These are phyloP conservation scores for Agrotis clavis DNA, from an alignment of 2,888 invertebrate species.

Conservation along the genomic window DNA sequence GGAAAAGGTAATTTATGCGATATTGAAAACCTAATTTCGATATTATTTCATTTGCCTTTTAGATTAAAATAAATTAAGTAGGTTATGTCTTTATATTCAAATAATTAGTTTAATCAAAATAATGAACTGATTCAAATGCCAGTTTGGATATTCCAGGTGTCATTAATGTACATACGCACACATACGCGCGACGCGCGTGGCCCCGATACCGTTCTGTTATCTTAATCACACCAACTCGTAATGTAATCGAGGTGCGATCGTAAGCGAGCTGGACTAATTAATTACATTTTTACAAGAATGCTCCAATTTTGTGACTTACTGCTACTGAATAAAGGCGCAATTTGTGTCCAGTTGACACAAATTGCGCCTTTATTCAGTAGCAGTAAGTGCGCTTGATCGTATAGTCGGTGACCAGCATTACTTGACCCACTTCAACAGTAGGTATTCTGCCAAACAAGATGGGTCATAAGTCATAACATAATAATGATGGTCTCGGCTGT, in stretches of 20 bases:
- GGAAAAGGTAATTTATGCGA: neutral
- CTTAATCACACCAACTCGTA: slow-evolving; percentile 43
- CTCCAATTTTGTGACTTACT: neutral
- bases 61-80: neutral
- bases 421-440: too few species aligned
- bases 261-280: slow-evolving; percentile 53
- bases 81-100: too few species aligned
- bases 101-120: neutral
- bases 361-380: too few species aligned
- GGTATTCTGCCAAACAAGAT: too few species aligned
- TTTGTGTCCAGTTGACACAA: neutral
- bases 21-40: neutral
- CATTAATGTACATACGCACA: slow-evolving; percentile 4
- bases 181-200: neutral
- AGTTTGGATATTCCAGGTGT: slow-evolving; percentile 14
- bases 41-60: neutral
- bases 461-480: too few species aligned
- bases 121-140: neutral
- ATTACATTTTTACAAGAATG: slow-evolving; percentile 54
- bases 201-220: slow-evolving; percentile 24
- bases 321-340: neutral
- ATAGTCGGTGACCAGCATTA: too few species aligned
- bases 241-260: slow-evolving; percentile 39
- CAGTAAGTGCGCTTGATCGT: neutral
- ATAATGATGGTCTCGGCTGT: neutral